Evolutionary conservation across 1,140 invertebrate species (phyloP).

Genomic region (Ridgeia piscesae): DNA sequence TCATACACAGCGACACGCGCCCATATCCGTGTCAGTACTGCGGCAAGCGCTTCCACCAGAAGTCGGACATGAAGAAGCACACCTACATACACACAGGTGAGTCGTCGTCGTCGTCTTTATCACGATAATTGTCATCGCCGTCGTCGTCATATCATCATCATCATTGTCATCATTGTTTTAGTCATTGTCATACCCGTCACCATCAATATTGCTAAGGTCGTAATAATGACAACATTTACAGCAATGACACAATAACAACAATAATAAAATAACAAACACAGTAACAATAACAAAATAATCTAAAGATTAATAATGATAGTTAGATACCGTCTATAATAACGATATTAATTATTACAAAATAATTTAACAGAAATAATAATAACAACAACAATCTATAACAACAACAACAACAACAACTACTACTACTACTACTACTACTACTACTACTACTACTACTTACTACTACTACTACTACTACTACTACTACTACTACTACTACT

Average conservation of each 20-base stretch:
- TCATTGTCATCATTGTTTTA: neutral
- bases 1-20: constrained; percentile 94
- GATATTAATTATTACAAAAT: neutral
- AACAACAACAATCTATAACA: neutral
- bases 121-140: neutral
- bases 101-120: neutral
- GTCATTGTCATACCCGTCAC: neutral
- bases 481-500: too few species aligned
- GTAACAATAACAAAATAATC: neutral
- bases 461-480: too few species aligned
- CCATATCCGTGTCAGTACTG: constrained; percentile 64
- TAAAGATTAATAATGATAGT: neutral
- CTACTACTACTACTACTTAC: too few species aligned
- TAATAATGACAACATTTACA: neutral
- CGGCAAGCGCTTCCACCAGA: constrained; percentile 98
- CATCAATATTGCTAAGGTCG: neutral
- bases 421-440: too few species aligned
- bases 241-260: neutral
- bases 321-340: neutral
- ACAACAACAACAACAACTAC: too few species aligned
- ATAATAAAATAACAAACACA: neutral
- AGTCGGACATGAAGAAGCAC: constrained; percentile 99
- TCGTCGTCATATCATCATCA: neutral
- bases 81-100: constrained; percentile 96
- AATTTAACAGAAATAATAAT: neutral